Evolutionary conservation across 2,113 vertebrate species (phyloP).

Genomic region (Marmota monax): DNA sequence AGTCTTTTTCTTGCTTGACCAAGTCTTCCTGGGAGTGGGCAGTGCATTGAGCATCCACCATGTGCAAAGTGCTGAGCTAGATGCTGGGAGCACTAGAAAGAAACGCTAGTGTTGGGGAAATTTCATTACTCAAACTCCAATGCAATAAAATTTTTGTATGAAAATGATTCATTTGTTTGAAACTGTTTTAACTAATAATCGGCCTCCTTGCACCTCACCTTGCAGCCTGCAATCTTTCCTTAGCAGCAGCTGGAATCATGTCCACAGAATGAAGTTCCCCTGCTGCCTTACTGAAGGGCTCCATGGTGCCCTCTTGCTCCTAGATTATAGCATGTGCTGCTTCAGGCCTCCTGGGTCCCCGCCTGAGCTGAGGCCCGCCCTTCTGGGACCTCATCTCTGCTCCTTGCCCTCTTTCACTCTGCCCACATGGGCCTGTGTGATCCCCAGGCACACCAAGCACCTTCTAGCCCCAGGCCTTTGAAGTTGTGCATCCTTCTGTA

Average conservation of each 20-base stretch:
- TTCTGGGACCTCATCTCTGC: not conserved
- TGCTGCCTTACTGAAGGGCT: not conserved
- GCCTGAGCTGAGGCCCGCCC: not conserved
- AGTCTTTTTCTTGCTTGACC: not conserved
- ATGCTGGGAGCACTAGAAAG: not conserved
- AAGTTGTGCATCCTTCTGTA: not conserved
- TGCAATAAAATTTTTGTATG: not conserved
- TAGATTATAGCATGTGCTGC: not conserved
- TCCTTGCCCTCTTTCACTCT: accelerated
- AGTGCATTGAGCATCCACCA: too few species aligned
- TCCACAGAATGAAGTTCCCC: not conserved
- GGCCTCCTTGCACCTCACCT: not conserved
- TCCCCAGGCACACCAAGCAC: not conserved
- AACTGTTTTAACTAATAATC: not conserved
- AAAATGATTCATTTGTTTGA: not conserved
- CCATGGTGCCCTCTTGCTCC: not conserved
- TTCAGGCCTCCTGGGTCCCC: not conserved
- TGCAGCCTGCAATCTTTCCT: not conserved
- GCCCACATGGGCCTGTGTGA: not conserved
- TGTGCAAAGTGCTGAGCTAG: not conserved
- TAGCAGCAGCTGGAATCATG: not conserved
- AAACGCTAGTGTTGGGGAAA: accelerated
- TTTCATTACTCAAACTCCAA: not conserved
- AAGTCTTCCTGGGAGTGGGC: not conserved
- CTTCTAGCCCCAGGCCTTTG: not conserved